Percentiles rank a stretch among this genome's conserved stretches.
These are phyloP conservation scores for Saturnia japonica DNA, from an alignment of 2,888 invertebrate genomes.

Conservation along the genomic window DNA sequence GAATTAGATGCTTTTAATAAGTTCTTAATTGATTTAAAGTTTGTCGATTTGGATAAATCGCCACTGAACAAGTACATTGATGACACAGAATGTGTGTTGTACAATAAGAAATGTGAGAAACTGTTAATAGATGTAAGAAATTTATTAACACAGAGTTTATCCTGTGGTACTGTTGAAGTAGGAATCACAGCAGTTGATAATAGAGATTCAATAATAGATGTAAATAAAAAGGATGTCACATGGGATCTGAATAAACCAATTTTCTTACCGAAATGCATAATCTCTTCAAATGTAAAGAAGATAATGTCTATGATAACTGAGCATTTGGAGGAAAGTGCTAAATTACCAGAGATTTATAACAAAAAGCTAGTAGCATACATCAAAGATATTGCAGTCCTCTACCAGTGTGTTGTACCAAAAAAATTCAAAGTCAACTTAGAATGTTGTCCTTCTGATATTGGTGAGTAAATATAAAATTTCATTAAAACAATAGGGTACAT, in stretches of 20 bases:
- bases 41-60: constrained; percentile 62
- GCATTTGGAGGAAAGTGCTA: constrained; percentile 67
- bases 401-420: constrained; percentile 69
- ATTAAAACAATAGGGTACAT: too few species aligned
- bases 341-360: constrained; percentile 64
- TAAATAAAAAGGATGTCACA: constrained; percentile 45
- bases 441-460: constrained; percentile 72
- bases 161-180: constrained; percentile 59
- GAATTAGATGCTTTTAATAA: constrained; percentile 74
- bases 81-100: constrained; percentile 70
- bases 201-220: constrained; percentile 56
- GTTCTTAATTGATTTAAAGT: constrained; percentile 72
- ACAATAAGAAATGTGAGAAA: constrained; percentile 75
- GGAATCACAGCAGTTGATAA: constrained; percentile 43
- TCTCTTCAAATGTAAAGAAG: constrained; percentile 68
- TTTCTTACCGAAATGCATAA: constrained; percentile 68
- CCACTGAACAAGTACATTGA: constrained; percentile 70
- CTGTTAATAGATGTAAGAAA: constrained; percentile 62
- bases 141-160: constrained; percentile 62
- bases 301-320: constrained; percentile 65
- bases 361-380: constrained; percentile 62
- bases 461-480: constrained; percentile 42
- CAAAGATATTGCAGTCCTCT: constrained; percentile 72
- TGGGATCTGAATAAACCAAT: constrained; percentile 67
- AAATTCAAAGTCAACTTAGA: constrained; percentile 70